These are phyloP conservation scores for Ophioninae sp. DNA, from an alignment of 2,888 invertebrate genomes.

Conservation along the genomic window DNA sequence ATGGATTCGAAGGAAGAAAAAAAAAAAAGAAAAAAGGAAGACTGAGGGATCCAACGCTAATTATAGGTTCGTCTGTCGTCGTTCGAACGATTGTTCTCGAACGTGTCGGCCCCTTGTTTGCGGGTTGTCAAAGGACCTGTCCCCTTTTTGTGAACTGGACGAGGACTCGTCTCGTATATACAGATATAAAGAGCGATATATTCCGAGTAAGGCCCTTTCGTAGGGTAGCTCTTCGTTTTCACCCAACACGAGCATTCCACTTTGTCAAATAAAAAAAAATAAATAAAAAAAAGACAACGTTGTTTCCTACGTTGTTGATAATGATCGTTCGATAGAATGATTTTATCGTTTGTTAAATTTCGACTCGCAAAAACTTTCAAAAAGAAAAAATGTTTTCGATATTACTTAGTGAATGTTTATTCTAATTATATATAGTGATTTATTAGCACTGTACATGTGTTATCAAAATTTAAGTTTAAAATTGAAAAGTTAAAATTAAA, in stretches of 20 bases:
- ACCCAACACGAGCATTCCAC: conserved; percentile 27
- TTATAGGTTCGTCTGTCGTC: conserved; percentile 74
- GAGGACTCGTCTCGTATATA: conserved; percentile 20
- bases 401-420: too few species aligned
- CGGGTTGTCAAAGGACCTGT: conserved; percentile 73
- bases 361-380: too few species aligned
- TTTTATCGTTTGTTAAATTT: too few species aligned
- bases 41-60: conserved; percentile 74
- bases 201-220: conserved; percentile 3
- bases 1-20: not conserved
- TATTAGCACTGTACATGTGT: too few species aligned
- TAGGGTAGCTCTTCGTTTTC: conserved; percentile 24
- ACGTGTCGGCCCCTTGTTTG: conserved; percentile 77
- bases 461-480: too few species aligned
- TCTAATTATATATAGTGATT: too few species aligned
- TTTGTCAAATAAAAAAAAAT: conserved; percentile 17
- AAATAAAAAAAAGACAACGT: not conserved
- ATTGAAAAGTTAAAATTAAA: too few species aligned
- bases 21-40: conserved; percentile 29
- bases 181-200: not conserved
- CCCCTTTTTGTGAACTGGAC: conserved; percentile 59
- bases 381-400: too few species aligned
- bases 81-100: conserved; percentile 72
- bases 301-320: conserved; percentile 29
- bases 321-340: conserved; percentile 25